Base-by-base conservation (phyloP, 2,888 invertebrate species). In the Biston stratarius region DNA sequence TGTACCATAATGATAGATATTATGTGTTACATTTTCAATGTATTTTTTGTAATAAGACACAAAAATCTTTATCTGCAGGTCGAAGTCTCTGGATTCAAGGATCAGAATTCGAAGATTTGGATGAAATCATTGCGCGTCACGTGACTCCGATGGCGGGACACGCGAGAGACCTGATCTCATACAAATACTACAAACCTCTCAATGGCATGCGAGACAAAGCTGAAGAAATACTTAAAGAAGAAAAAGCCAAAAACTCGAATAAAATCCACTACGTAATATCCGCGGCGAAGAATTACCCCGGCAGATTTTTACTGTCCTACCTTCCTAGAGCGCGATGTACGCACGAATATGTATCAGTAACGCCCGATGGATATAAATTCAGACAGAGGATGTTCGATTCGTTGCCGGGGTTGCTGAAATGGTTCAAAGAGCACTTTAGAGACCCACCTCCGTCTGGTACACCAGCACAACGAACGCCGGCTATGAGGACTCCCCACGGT, bases 361-460 rank as follows among this genome's bases (percentile, higher is more conserved):
- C 97, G 3, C 98, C 99, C 0, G 98, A 99, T 74, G 99, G 99
- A 0, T 97, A 98, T 86, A 95, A 97, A 62, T 99, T 98, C 88
- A 94, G 99, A 34, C 96, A 97, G 73, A 97, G 98, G 81, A 95
- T 97, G 86, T 99, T 99, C 88, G 97, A 97, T 75, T 96, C 97
- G 0, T 94, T 99, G 0, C 95, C 95, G 49, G 87, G 87, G 0
- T 69, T 99, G 67, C 95, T 99, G 79, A 96, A 97, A 69, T 99
- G 99, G 99, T 99, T 99, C 90, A 99, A 99, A 85, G 98, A 98
- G 88, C 99, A 99, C 87, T 99, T 98, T 94, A 94, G 98, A 74
- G 99, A 99, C 82, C 98, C 99, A 0, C 95, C 97, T 57, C 97
- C 97, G 0, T 95, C 95, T 6, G 95, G 95, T 33, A 97, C 97